A percentile compares a stretch with the other conserved stretches of the same genome.
Evolutionary conservation across 2,113 vertebrate species (phyloP).

Genomic region (Cygnus atratus): DNA sequence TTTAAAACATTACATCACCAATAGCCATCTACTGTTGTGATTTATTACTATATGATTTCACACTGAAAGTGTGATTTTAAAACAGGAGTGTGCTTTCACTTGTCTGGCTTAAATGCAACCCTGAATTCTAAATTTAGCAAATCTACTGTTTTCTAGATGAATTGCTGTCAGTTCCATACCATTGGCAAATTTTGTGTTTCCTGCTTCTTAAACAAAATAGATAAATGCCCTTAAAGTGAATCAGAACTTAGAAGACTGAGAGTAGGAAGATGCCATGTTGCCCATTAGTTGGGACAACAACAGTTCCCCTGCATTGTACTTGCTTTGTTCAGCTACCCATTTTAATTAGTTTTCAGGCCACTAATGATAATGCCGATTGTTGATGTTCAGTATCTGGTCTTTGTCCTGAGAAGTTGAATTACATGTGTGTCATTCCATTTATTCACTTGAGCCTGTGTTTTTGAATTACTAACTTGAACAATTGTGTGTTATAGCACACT

Average conservation of each 20-base stretch:
- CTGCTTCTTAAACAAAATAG: background rate
- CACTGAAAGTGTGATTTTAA: background rate
- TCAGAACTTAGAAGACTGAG: background rate
- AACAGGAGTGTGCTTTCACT: background rate
- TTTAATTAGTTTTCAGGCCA: background rate
- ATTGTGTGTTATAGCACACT: background rate
- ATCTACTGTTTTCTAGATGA: background rate
- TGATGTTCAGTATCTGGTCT: background rate
- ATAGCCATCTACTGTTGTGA: fast-evolving
- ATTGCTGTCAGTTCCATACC: background rate
- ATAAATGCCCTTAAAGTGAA: background rate
- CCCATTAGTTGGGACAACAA: background rate
- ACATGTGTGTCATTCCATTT: background rate
- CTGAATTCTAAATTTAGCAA: background rate
- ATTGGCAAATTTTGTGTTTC: background rate
- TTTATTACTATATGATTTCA: background rate
- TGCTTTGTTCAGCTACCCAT: background rate
- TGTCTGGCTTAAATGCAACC: background rate
- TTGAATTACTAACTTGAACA: background rate
- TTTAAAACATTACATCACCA: background rate
- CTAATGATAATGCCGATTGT: background rate
- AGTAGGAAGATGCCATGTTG: background rate
- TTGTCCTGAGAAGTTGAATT: background rate
- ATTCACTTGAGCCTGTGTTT: background rate
- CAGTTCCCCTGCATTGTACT: background rate